Percentiles rank a stretch among this genome's conserved stretches.
phyloP scores from a whole-genome alignment of 2,113 vertebrate species.

The Psammodynastes pulverulentus region DNA sequence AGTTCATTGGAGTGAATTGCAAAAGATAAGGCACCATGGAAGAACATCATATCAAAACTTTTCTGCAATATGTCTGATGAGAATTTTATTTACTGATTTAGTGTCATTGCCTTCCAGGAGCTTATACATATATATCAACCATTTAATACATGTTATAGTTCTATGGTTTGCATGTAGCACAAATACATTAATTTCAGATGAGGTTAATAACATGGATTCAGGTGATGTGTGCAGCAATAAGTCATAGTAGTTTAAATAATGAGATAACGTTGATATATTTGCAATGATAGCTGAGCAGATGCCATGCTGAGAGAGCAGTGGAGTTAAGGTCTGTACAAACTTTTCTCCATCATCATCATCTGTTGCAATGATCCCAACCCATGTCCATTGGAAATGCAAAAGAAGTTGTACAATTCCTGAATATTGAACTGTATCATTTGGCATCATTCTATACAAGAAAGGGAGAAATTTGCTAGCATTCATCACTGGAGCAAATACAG shows the following conservation, averaged over 20 bases:
- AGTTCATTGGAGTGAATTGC: background rate
- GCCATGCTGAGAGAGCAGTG: background rate
- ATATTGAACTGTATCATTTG: background rate
- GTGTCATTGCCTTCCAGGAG: background rate
- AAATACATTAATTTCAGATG: background rate
- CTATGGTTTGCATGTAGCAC: background rate
- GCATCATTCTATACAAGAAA: background rate
- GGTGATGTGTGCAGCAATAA: background rate
- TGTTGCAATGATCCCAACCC: background rate
- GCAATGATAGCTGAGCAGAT: background rate
- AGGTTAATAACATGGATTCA: background rate
- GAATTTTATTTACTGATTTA: background rate
- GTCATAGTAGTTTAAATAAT: background rate
- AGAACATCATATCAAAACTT: background rate
- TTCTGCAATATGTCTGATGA: background rate
- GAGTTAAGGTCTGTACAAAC: background rate
- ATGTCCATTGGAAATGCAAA: background rate
- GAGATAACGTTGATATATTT: background rate
- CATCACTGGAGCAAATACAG: background rate
- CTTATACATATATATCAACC: background rate
- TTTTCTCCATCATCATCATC: background rate
- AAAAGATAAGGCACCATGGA: conserved; percentile 1
- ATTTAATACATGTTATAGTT: background rate
- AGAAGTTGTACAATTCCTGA: background rate
- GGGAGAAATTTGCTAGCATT: background rate